These are phyloP conservation scores for Ruditapes philippinarum DNA, from an alignment of 1,140 invertebrate species.

Conservation along the genomic window DNA sequence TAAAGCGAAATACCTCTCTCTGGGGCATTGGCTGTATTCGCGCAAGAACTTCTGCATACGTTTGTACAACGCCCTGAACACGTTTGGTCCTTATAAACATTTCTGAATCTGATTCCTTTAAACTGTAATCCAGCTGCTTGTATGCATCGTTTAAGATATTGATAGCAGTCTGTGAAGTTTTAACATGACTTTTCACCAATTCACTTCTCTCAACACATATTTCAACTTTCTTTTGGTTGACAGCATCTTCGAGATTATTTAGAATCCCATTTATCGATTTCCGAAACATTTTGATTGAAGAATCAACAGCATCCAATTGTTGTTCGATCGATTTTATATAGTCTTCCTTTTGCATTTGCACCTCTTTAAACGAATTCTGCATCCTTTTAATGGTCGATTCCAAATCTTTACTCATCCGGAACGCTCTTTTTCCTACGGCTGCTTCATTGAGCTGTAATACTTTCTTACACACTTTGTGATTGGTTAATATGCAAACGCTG, in stretches of 20 bases:
- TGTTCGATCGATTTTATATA: conserved; percentile 43
- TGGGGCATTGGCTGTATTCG: conserved; percentile 23
- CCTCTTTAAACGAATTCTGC: conserved; percentile 33
- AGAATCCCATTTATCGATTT: conserved; percentile 45
- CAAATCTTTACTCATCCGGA: conserved; percentile 46
- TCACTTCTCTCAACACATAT: conserved; percentile 1
- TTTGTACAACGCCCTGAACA: conserved; percentile 18
- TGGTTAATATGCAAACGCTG: conserved; percentile 28
- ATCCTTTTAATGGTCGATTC: conserved; percentile 44
- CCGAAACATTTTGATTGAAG: conserved; percentile 19
- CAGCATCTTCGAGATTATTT: conserved; percentile 33
- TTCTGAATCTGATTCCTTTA: conserved; percentile 27
- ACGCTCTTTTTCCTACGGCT: background rate
- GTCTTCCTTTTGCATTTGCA: conserved; percentile 24
- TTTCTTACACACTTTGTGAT: conserved; percentile 35
- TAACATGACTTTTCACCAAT: conserved; percentile 24
- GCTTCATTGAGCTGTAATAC: background rate
- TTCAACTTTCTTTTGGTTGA: conserved; percentile 28
- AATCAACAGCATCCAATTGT: conserved; percentile 21
- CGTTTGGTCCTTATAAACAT: conserved; percentile 31
- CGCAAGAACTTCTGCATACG: conserved; percentile 23
- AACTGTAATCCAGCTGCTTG: conserved; percentile 17
- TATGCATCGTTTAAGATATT: conserved; percentile 51
- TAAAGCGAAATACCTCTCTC: conserved; percentile 19
- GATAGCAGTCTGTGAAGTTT: conserved; percentile 48